Evolutionary conservation across 2,888 invertebrate species (phyloP), one percentile per base, ranked within the genome.

Genomic region (Drosophila fulvimacula): DNA sequence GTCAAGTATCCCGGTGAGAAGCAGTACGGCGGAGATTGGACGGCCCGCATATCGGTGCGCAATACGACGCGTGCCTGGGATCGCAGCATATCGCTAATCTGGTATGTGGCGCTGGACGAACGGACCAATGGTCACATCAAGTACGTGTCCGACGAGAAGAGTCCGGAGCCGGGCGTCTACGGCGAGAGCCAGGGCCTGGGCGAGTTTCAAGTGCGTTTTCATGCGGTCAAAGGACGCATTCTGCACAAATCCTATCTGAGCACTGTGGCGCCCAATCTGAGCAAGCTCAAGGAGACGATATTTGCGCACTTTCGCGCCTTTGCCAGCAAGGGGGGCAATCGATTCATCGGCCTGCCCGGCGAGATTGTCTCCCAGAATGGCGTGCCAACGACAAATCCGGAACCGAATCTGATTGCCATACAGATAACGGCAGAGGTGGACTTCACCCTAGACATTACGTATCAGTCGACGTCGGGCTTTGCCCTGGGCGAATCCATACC

Each of bases 11-110:
- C 94, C 0, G 96, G 96, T 1, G 96, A 96, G 0, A 97, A 97
- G 0, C 93, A 94, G 36, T 95, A 96, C 89, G 98, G 98, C 2
- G 98, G 98, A 0, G 98, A 98, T 87, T 99, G 99, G 98, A 97
- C 98, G 0, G 96, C 96, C 0, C 94, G 97, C 76, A 95, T 99
- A 56, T 93, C 94, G 59, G 95, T 96, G 0, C 93, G 91, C 1
- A 92, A 92, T 60, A 90, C 87, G 11, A 81, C 89, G 0, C 82
- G 81, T 6, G 88, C 91, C 1, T 90, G 90, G 90, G 92, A 92
- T 67, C 83, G 80, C 5, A 79, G 90, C 53, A 90, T 92, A 24
- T 95, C 96, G 0, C 83, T 98, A 0, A 93, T 97, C 19, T 97
- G 97, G 95, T 98, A 98, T 90, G 94, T 95, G 2, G 97, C 97